These are phyloP conservation scores for Hyperoplus lanceolatus DNA, from an alignment of 2,797 vertebrate genomes.

Conservation along the genomic window DNA sequence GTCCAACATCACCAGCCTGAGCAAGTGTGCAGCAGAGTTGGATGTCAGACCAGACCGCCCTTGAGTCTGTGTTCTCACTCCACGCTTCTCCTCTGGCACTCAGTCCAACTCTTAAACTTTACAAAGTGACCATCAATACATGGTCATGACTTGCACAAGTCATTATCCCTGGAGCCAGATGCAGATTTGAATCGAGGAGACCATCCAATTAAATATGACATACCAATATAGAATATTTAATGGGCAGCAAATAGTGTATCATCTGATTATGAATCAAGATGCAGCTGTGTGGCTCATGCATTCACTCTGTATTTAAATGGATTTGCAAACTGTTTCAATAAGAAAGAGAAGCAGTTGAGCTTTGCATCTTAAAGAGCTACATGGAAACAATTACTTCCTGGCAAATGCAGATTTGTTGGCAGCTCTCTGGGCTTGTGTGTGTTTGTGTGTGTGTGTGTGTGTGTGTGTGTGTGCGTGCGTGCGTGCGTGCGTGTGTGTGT, in stretches of 20 bases:
- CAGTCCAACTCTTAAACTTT: slow-evolving; percentile 34
- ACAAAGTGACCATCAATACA: slow-evolving; percentile 13
- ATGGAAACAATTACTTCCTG: slow-evolving; percentile 85
- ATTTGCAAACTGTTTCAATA: slow-evolving; percentile 43
- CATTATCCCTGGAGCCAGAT: slow-evolving; percentile 8
- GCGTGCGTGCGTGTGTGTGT: slow-evolving; percentile 52
- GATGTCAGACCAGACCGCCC: slow-evolving; percentile 49
- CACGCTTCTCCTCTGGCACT: slow-evolving; percentile 53
- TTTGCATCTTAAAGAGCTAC: slow-evolving; percentile 64
- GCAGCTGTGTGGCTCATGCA: slow-evolving; percentile 16
- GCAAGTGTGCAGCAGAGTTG: slow-evolving; percentile 46
- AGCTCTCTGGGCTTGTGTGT: slow-evolving; percentile 57
- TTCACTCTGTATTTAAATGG: slow-evolving; percentile 34
- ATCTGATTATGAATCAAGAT: slow-evolving; percentile 33
- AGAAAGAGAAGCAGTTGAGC: slow-evolving; percentile 54
- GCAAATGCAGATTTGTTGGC: slow-evolving; percentile 78
- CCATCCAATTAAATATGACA: neutral
- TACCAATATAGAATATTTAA: neutral
- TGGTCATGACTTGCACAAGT: neutral
- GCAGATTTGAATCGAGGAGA: neutral
- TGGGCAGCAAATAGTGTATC: neutral
- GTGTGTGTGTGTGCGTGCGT: slow-evolving; percentile 45
- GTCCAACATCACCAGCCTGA: slow-evolving; percentile 48
- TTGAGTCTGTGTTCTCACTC: slow-evolving; percentile 42
- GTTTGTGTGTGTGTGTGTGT: slow-evolving; percentile 53